These are phyloP conservation scores for Aurelia aurita DNA, from an alignment of 30 jellyfish, hydroid and myxozoan genomes.

Conservation along the genomic window DNA sequence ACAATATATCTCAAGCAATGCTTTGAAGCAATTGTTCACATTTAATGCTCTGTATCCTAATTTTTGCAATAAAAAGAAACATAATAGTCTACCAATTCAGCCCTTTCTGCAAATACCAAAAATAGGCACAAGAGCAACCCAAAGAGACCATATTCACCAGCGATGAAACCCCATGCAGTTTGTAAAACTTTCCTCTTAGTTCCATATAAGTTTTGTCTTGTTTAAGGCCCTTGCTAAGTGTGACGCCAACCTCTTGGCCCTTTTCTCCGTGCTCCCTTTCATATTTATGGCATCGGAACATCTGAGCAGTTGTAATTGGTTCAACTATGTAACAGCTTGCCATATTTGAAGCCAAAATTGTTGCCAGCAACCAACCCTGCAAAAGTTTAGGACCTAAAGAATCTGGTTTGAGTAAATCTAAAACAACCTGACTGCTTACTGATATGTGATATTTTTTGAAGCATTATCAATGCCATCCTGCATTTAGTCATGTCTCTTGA, in stretches of 20 bases:
- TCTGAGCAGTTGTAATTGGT: conserved; percentile 55
- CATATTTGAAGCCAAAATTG: conserved; percentile 41
- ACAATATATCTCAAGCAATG: too few relatives aligned
- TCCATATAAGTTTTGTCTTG: conserved; percentile 35
- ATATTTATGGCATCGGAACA: conserved; percentile 61
- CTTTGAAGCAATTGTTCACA: too few relatives aligned
- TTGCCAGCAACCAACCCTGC: conserved; percentile 47
- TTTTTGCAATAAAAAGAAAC: neutral
- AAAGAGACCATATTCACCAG: conserved; percentile 37
- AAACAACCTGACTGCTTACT: too few relatives aligned
- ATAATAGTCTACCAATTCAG: conserved; percentile 4
- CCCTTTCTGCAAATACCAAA: conserved; percentile 46
- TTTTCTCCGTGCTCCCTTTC: conserved; percentile 64
- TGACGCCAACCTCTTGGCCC: conserved; percentile 48
- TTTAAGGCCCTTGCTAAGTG: conserved; percentile 59
- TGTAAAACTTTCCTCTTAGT: conserved; percentile 43
- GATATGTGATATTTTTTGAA: too few relatives aligned
- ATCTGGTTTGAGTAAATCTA: too few relatives aligned
- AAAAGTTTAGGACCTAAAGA: neutral
- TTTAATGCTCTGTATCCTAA: too few relatives aligned
- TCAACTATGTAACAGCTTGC: conserved; percentile 40
- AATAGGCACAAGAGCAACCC: conserved; percentile 55
- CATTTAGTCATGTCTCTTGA: neutral
- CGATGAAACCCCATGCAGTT: conserved; percentile 45
- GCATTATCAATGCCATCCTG: too few relatives aligned